These are phyloP conservation scores for Saguinus imperator DNA, from an alignment of 2,113 vertebrate genomes.

Conservation along the genomic window DNA sequence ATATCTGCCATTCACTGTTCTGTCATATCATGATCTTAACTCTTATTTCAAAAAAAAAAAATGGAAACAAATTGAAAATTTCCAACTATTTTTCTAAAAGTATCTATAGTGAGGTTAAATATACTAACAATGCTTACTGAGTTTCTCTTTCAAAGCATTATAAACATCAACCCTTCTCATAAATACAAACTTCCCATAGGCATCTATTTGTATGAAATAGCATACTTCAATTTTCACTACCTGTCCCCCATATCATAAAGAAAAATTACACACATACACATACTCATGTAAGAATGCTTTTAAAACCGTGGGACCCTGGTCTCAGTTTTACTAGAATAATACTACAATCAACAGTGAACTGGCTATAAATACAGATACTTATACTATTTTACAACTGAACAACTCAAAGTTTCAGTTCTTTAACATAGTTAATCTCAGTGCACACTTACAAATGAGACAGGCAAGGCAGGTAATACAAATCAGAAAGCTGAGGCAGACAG, in stretches of 20 bases:
- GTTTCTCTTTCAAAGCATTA: background rate
- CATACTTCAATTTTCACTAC: background rate
- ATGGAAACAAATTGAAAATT: background rate
- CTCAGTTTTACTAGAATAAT: background rate
- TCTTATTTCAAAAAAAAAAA: background rate
- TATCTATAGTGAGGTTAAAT: background rate
- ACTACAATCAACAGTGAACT: background rate
- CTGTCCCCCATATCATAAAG: background rate
- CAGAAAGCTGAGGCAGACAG: background rate
- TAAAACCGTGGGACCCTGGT: background rate
- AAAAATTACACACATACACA: background rate
- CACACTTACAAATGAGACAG: background rate
- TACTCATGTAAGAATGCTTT: background rate
- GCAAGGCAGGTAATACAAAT: background rate
- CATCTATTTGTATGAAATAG: background rate
- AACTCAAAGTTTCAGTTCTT: background rate
- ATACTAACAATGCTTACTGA: background rate
- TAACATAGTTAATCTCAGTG: background rate
- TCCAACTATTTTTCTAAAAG: slow-evolving; percentile 1
- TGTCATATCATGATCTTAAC: background rate
- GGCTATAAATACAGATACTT: background rate
- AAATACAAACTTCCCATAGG: background rate
- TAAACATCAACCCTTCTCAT: background rate
- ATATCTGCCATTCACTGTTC: background rate
- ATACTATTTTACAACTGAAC: background rate